A percentile compares a stretch with the other conserved stretches of the same genome.
Evolutionary conservation across 2,888 invertebrate genomes (phyloP).

Genomic region (Lasioglossum oenotherae): DNA sequence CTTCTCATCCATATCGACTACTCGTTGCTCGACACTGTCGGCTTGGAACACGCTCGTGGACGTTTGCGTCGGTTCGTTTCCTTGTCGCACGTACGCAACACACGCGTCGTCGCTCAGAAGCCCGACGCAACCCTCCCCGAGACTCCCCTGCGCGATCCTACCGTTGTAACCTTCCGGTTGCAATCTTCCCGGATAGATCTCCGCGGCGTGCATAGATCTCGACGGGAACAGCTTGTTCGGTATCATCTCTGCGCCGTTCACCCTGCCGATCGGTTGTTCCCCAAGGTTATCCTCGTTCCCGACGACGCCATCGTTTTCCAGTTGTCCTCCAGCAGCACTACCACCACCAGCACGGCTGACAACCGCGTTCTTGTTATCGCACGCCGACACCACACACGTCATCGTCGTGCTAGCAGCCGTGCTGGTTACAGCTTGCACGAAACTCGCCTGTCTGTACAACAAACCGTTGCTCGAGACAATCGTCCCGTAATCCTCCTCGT

Average conservation of each 20-base stretch:
- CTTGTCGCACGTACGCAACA: conserved; percentile 58
- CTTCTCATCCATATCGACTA: conserved; percentile 62
- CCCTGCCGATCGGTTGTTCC: conserved; percentile 44
- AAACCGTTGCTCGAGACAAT: conserved; percentile 59
- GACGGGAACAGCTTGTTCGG: conserved; percentile 61
- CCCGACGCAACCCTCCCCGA: conserved; percentile 53
- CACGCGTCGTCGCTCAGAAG: conserved; percentile 63
- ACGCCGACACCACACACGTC: conserved; percentile 48
- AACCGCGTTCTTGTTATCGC: conserved; percentile 50
- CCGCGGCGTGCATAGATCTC: conserved; percentile 50
- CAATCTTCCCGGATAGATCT: conserved; percentile 42
- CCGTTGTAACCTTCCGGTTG: conserved; percentile 49
- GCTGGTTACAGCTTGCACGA: conserved; percentile 50
- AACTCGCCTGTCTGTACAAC: conserved; percentile 54
- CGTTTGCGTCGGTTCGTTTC: conserved; percentile 51
- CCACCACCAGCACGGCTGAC: conserved; percentile 13
- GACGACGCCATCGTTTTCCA: conserved; percentile 52
- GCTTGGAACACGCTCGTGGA: conserved; percentile 56
- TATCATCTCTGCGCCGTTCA: conserved; percentile 48
- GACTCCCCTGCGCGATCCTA: conserved; percentile 51
- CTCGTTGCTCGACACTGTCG: conserved; percentile 57
- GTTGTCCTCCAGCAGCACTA: neutral
- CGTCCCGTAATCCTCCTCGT: conserved; percentile 69
- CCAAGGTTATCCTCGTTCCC: conserved; percentile 38
- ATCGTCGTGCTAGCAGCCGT: conserved; percentile 50